phyloP scores from a whole-genome alignment of 2,888 invertebrate species.

The Andrena haemorrhoa region DNA sequence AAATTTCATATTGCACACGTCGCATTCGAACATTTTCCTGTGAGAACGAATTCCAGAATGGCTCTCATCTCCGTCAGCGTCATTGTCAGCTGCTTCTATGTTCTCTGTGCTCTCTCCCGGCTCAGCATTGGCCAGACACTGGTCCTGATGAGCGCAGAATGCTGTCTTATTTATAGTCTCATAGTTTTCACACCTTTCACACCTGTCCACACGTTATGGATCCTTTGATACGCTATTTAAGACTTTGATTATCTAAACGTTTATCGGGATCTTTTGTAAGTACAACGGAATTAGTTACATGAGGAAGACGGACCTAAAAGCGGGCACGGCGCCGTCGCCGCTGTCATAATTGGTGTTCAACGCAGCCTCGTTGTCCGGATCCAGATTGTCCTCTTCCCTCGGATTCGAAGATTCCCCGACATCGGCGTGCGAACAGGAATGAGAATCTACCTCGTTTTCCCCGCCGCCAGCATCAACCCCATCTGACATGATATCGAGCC shows the following conservation, averaged over 20 bases:
- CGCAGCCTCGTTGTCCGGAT: constrained; percentile 86
- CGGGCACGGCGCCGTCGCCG: constrained; percentile 86
- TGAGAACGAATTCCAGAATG: constrained; percentile 86
- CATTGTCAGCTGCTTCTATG: constrained; percentile 85
- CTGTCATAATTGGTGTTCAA: constrained; percentile 87
- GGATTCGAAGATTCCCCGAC: constrained; percentile 81
- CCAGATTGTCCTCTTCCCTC: constrained; percentile 84
- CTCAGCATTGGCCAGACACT: constrained; percentile 86
- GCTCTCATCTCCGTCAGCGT: constrained; percentile 83
- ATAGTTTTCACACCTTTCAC: constrained; percentile 93
- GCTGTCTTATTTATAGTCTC: constrained; percentile 92
- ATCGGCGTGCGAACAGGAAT: constrained; percentile 82
- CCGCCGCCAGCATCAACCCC: constrained; percentile 83
- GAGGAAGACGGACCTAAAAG: constrained; percentile 78
- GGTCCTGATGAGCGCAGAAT: constrained; percentile 91
- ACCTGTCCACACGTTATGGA: constrained; percentile 84
- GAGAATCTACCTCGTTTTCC: constrained; percentile 84
- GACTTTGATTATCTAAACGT: constrained; percentile 51
- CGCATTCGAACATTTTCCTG: constrained; percentile 96
- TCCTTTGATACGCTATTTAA: constrained; percentile 56
- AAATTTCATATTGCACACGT: constrained; percentile 98
- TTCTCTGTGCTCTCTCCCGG: constrained; percentile 82
- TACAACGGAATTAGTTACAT: constrained; percentile 32
- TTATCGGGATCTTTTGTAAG: constrained; percentile 35
- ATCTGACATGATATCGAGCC: constrained; percentile 83